Evolutionary conservation across 2,113 vertebrate species (phyloP).

Genomic region (Lamprologus speciosus): DNA sequence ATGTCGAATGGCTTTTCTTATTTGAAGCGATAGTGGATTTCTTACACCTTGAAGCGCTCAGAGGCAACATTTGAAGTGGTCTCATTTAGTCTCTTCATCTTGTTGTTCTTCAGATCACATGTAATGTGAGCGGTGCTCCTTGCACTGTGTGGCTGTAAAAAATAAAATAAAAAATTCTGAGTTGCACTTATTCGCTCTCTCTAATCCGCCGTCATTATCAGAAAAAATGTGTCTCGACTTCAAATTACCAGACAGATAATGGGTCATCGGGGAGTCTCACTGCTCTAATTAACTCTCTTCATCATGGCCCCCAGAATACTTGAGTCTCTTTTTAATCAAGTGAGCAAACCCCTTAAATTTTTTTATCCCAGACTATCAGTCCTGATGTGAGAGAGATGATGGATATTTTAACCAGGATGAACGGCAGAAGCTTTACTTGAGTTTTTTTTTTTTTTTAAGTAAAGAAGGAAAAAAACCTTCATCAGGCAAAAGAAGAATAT

Average conservation of each 20-base stretch:
- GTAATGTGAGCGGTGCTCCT: background rate
- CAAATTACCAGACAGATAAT: slow-evolving; percentile 22
- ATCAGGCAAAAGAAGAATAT: background rate
- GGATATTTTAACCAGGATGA: background rate
- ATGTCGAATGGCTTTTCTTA: background rate
- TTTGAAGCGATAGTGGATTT: background rate
- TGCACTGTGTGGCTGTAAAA: background rate
- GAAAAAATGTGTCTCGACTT: slow-evolving; percentile 10
- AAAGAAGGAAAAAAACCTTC: background rate
- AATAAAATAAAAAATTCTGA: background rate
- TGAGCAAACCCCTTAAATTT: background rate
- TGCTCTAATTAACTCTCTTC: slow-evolving; percentile 12
- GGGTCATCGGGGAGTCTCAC: background rate
- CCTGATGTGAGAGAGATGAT: background rate
- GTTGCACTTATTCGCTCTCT: background rate
- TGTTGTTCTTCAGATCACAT: background rate
- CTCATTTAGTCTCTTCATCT: background rate
- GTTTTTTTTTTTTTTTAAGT: background rate
- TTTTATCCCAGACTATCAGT: background rate
- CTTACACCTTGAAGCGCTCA: background rate
- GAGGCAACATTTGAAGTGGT: background rate
- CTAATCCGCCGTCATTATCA: slow-evolving; percentile 20
- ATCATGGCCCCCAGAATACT: background rate
- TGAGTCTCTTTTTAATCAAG: slow-evolving; percentile 21
- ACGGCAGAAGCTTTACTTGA: background rate